Base-by-base conservation (phyloP, 2,888 invertebrate genomes). In the Eupithecia subfuscata region DNA sequence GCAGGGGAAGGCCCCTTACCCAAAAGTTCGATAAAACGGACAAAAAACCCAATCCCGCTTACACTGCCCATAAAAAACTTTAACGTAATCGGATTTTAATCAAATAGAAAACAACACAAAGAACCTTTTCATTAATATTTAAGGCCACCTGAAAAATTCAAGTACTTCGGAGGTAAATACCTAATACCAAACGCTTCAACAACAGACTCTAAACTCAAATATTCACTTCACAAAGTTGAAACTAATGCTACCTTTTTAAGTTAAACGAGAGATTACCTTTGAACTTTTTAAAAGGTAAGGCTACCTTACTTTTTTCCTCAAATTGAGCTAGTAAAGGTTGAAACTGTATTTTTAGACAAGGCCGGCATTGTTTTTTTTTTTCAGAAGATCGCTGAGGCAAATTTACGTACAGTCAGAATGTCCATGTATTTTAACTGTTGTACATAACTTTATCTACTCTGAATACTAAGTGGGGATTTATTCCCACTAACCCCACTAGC, bases 191-290 rank as follows among this genome's bases (percentile, higher is more conserved):
- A 22, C 22, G 22, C n/a, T 52, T n/a, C 8, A 52, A n/a, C 56
- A 56, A 22, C n/a, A 22, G 22, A 56, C 22, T 9, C 52, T n/a
- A 11, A 52, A 52, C 52, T 56, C 22, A 22, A 22, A 56, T 56
- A 56, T 56, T 22, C 22, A 56, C 25, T 60, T 60, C 60, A 60
- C 25, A 60, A 56, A 56, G 56, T 56, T 22, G 14, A 60, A 60
- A 60, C 25, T 12, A 60, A 60, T 11, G 25, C 60, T 25, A 60
- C 60, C 22, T 25, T 60, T 60, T 25, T 12, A 60, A 60, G 25
- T 60, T 60, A 60, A 60, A 60, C 5, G 5, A 60, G 60, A 60
- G 60, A 14, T 60, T 25, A 60, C 60, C 60, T 60, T 60, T 60
- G 25, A 60, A 60, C 60, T 60, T 60, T 25, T 25, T 60, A 60